These are phyloP conservation scores for Microcebus griseorufus DNA, from an alignment of 2,113 vertebrate species.

Conservation along the genomic window DNA sequence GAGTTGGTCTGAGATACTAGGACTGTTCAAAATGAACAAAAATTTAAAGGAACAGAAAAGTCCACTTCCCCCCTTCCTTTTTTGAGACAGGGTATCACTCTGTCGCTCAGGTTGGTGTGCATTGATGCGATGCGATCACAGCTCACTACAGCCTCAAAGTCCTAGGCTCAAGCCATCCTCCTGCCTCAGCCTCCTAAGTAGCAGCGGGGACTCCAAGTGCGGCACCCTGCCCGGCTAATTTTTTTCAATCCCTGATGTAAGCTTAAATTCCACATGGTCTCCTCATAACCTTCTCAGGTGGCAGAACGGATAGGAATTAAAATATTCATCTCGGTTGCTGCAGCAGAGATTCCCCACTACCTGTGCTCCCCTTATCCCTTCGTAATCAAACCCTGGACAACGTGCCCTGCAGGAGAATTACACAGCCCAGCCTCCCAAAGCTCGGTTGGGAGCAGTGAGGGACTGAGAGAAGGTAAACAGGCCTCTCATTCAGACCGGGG, in stretches of 20 bases:
- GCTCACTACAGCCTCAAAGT: too few relatives aligned
- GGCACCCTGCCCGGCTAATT: not conserved
- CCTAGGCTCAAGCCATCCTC: too few relatives aligned
- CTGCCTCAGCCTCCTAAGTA: too few relatives aligned
- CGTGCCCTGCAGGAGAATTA: not conserved
- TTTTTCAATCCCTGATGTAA: not conserved
- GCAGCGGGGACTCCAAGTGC: too few relatives aligned
- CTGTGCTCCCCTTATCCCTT: not conserved
- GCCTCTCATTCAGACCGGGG: not conserved
- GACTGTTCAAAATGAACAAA: constrained; percentile 6
- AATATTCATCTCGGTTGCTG: not conserved
- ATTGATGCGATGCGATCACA: too few relatives aligned
- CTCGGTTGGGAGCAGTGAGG: not conserved
- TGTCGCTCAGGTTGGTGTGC: too few relatives aligned
- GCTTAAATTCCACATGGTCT: not conserved
- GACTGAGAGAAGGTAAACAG: not conserved
- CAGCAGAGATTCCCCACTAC: not conserved
- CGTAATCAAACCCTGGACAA: not conserved
- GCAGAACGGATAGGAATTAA: not conserved
- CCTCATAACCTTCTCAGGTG: not conserved
- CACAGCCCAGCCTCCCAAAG: not conserved
- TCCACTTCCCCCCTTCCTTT: not conserved
- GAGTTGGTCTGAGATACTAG: not conserved
- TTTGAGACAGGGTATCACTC: too few relatives aligned
- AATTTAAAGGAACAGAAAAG: not conserved